A percentile compares a stretch with the other conserved stretches of the same genome.
Evolutionary conservation across 2,888 invertebrate species (phyloP).

Genomic region (Acleris emargana): DNA sequence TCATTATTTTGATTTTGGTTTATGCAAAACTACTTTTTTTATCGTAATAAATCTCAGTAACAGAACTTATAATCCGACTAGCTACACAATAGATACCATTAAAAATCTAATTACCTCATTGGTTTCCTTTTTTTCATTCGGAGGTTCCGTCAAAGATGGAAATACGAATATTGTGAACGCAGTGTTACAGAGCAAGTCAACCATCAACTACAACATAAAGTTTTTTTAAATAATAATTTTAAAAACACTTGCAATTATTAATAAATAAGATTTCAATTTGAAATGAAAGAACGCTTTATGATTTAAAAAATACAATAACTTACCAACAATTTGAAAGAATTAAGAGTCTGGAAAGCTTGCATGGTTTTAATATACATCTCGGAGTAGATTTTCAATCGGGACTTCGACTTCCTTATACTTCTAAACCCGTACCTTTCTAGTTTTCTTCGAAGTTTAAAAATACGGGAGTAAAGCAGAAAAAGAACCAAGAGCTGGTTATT

Average conservation of each 20-base stretch:
- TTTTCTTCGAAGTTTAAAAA: not conserved
- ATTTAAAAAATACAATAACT: not conserved
- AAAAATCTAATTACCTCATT: not conserved
- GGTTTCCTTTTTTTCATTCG: no score
- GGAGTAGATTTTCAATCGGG: not conserved
- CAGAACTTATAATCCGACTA: no score
- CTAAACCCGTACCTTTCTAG: constrained; percentile 4
- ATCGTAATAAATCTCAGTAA: no score
- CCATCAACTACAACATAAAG: not conserved
- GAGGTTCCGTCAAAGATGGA: no score
- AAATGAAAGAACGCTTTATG: not conserved
- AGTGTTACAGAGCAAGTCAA: not conserved
- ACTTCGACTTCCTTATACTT: not conserved
- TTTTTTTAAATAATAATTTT: not conserved
- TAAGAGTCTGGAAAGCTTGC: not conserved
- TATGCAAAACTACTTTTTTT: no score
- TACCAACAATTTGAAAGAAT: not conserved
- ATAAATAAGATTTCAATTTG: not conserved
- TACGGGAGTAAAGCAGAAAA: not conserved
- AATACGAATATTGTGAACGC: not conserved
- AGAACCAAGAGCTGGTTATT: not conserved
- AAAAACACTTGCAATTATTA: not conserved
- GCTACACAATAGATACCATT: no score
- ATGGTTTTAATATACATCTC: not conserved
- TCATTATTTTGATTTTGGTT: no score